Base-by-base conservation (phyloP, 2,113 vertebrate species). In the Microcebus lehilahytsara region DNA sequence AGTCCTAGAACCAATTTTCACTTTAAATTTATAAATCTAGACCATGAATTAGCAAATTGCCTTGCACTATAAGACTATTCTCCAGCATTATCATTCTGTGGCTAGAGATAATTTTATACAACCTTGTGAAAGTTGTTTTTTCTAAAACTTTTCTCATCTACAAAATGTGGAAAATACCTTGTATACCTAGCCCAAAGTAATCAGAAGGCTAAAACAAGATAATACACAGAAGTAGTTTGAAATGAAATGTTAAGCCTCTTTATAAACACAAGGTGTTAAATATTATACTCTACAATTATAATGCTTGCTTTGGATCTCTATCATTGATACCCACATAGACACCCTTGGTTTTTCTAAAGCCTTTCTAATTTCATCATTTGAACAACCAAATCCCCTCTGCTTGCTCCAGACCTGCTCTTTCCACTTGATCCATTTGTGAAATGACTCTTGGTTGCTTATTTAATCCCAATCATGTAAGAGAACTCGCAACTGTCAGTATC, bases 1-100 rank as follows among this genome's bases (percentile, higher is more conserved):
- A 86, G 9, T 86, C 17, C 80, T 77, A 56, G 23, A 72, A 77
- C n/a, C 12, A 85, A 92, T 40, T 75, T 93, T 60, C 20, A 69
- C n/a, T 80, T 92, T 11, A 95, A 85, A 85, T 66, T 37, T 80
- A 49, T 66, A 89, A 56, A 94, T 92, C 42, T 90, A 86, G 34
- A 75, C 34, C 51, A 71, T 60, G 16, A 84, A 53, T 12, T 23
- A 42, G 19, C 34, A 92, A 85, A 80, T 11, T 79, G 49, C 53
- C 60, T 86, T 30, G 27, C 32, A 89, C 53, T 53, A 2, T n/a
- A 64, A 93, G 60, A 86, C 27, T 46, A 71, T 56, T 13, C 9
- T 46, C 53, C 14, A 60, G 53, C 42, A 79, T 16, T 27, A 23
- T 56, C 20, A 83, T 56, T 78, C 20, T 81, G 8, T 62, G 49